phyloP scores from a whole-genome alignment of 2,113 vertebrate genomes.

The Garra rufa region DNA sequence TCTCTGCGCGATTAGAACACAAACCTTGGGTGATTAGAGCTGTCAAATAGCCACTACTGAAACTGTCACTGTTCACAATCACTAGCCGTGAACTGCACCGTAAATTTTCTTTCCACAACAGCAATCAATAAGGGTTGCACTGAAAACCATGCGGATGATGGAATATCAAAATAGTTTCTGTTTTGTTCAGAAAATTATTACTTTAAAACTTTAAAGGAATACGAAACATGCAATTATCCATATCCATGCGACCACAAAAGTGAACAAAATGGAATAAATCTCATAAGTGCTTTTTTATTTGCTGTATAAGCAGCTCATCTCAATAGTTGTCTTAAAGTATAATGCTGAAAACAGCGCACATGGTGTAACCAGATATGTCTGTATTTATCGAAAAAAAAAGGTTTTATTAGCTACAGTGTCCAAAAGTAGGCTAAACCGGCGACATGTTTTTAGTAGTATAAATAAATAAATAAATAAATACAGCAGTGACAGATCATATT shows the following conservation, averaged over 20 bases:
- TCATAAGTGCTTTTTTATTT: not conserved
- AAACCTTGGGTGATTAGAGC: constrained; percentile 9
- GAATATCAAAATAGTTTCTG: not conserved
- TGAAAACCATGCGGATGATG: not conserved
- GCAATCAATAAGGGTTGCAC: not conserved
- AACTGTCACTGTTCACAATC: constrained; percentile 29
- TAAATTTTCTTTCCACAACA: constrained; percentile 32
- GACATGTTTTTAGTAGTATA: not conserved
- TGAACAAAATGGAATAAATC: not conserved
- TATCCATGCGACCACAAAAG: not conserved
- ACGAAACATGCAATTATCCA: not conserved
- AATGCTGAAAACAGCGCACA: not conserved
- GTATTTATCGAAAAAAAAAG: not conserved
- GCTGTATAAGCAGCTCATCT: not conserved
- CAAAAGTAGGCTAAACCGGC: not conserved
- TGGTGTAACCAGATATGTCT: not conserved
- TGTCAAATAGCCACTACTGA: constrained; percentile 36
- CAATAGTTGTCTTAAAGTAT: not conserved
- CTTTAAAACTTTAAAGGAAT: not conserved
- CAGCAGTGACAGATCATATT: not conserved
- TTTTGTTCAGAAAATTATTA: not conserved
- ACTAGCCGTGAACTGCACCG: not conserved
- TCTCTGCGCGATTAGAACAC: constrained; percentile 23
- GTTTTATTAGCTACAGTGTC: not conserved
- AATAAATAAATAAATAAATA: not conserved